Percentiles rank a stretch among this genome's conserved stretches.
phyloP scores from a whole-genome alignment of 2,888 invertebrate species.

The Ditula angustiorana region DNA sequence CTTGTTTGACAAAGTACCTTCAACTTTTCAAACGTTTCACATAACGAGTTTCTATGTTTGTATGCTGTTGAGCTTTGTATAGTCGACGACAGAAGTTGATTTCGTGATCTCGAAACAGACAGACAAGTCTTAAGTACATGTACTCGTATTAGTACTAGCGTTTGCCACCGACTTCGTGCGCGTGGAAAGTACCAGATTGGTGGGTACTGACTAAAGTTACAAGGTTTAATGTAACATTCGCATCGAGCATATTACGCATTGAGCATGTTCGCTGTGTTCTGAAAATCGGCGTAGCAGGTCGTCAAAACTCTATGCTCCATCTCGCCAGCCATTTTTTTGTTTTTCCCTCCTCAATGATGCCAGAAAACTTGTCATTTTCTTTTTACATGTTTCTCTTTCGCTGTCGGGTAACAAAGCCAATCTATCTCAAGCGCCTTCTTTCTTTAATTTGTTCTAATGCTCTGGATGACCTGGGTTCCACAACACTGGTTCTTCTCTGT shows the following conservation, averaged over 20 bases:
- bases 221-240: neutral
- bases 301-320: conserved; percentile 42
- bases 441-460: conserved; percentile 47
- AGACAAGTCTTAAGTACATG: too few relatives aligned
- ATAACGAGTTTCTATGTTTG: conserved; percentile 22
- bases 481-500: conserved; percentile 45
- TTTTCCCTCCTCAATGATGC: too few relatives aligned
- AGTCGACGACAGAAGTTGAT: neutral
- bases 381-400: conserved; percentile 43
- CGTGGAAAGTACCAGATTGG: too few relatives aligned
- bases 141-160: too few relatives aligned
- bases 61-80: neutral
- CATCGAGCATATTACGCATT: neutral
- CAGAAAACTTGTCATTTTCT: conserved; percentile 45
- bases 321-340: too few relatives aligned
- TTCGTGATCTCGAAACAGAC: too few relatives aligned
- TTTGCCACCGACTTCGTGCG: too few relatives aligned
- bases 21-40: conserved; percentile 3
- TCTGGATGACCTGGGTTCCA: conserved; percentile 45
- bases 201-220: too few relatives aligned
- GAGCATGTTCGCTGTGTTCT: conserved; percentile 39
- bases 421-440: conserved; percentile 48
- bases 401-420: conserved; percentile 43
- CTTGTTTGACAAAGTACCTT: conserved; percentile 20
- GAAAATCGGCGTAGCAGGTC: too few relatives aligned